A percentile compares a stretch with the other conserved stretches of the same genome.
phyloP scores from a whole-genome alignment of 2,888 invertebrate species.

The Cryptus viduatorius region DNA sequence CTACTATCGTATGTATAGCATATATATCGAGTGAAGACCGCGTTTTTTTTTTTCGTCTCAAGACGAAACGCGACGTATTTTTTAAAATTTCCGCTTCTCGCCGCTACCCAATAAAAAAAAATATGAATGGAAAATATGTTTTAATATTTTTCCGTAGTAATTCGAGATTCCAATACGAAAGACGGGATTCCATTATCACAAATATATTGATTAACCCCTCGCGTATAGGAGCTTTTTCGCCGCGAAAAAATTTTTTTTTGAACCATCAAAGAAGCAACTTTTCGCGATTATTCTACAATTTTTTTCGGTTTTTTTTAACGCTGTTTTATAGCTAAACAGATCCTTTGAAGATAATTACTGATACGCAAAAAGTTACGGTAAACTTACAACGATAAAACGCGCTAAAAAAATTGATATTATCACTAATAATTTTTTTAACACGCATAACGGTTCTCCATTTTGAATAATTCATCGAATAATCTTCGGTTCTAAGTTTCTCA shows the following conservation, averaged over 20 bases:
- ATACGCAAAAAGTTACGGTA: too few relatives aligned
- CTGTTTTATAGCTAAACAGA: too few relatives aligned
- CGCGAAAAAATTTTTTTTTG: too few relatives aligned
- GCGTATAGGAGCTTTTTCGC: background rate
- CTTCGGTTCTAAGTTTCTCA: slow-evolving; percentile 1
- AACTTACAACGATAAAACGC: background rate
- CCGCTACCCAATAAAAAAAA: background rate
- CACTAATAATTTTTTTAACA: background rate
- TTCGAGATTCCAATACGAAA: slow-evolving; percentile 34
- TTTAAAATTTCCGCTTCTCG: slow-evolving; percentile 28
- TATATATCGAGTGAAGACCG: slow-evolving; percentile 16
- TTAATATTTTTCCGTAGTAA: slow-evolving; percentile 3
- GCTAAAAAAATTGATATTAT: background rate
- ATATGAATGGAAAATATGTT: background rate
- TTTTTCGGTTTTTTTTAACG: too few relatives aligned
- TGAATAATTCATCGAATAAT: background rate
- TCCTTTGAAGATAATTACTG: too few relatives aligned
- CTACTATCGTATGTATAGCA: slow-evolving; percentile 28
- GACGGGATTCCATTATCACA: background rate
- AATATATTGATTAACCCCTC: background rate
- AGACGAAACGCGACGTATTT: slow-evolving; percentile 34
- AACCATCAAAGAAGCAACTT: too few relatives aligned
- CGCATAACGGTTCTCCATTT: background rate
- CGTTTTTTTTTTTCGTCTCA: slow-evolving; percentile 14
- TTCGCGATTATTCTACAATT: too few relatives aligned